A percentile compares a stretch with the other conserved stretches of the same genome.
These are phyloP conservation scores for Calypte anna DNA, from an alignment of 2,113 vertebrate species.

Conservation along the genomic window DNA sequence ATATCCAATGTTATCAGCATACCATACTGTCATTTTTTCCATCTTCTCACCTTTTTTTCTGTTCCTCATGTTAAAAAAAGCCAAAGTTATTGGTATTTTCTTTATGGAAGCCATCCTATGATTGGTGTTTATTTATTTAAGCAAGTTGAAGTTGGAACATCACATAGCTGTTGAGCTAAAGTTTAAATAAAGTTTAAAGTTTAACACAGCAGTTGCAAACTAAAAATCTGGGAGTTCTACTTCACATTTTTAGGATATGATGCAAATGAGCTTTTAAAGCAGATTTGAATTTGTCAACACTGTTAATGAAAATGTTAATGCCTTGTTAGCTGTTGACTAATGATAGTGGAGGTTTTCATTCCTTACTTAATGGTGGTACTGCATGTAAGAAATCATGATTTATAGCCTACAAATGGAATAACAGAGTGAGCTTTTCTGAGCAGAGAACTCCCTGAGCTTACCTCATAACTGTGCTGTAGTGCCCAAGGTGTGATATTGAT, in stretches of 20 bases:
- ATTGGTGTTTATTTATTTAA: neutral
- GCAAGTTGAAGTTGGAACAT: neutral
- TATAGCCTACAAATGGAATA: conserved; percentile 27
- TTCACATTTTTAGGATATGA: neutral
- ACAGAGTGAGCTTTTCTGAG: conserved; percentile 46
- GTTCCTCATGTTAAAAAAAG: neutral
- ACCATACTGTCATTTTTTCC: neutral
- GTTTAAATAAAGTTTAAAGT: neutral
- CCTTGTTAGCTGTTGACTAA: conserved; percentile 54
- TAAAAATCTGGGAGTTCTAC: neutral
- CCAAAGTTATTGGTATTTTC: neutral
- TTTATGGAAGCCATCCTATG: neutral
- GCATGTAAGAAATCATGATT: conserved; percentile 44
- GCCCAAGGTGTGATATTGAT: conserved; percentile 58
- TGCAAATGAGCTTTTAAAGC: conserved; percentile 28
- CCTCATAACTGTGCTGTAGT: neutral
- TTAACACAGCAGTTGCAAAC: neutral
- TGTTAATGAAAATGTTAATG: conserved; percentile 31
- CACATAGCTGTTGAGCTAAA: neutral
- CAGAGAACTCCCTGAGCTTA: neutral
- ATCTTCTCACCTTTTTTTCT: neutral
- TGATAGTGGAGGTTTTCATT: neutral
- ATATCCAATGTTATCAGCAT: neutral
- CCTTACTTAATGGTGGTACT: neutral
- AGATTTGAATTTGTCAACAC: neutral